phyloP scores from a whole-genome alignment of 2,113 vertebrate genomes.

The Gallinago jamesoni region DNA sequence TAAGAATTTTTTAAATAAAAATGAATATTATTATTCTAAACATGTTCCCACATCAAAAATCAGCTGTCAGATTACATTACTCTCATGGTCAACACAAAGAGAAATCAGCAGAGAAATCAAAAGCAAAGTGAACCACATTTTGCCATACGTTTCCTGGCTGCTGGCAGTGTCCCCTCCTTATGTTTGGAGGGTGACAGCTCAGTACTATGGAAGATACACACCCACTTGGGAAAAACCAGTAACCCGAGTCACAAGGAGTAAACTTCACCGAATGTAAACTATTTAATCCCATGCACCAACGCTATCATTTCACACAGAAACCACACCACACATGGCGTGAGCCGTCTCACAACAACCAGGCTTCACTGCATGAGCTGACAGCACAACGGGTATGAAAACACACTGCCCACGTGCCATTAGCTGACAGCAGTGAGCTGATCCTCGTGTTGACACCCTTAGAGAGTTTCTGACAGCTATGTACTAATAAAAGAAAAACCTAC shows the following conservation, averaged over 20 bases:
- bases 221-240: not conserved
- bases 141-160: not conserved
- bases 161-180: not conserved
- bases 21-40: not conserved
- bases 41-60: not conserved
- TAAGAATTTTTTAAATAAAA: not conserved
- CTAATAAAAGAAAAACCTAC: not conserved
- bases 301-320: fast-evolving
- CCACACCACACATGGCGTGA: not conserved
- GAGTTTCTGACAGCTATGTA: fast-evolving
- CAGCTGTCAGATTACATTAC: not conserved
- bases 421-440: not conserved
- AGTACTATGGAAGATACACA: not conserved
- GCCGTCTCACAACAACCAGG: fast-evolving
- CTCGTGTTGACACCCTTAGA: not conserved
- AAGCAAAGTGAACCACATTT: not conserved
- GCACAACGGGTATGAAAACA: fast-evolving
- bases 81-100: not conserved
- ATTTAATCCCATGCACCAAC: not conserved
- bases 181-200: not conserved
- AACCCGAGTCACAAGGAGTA: not conserved
- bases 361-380: not conserved
- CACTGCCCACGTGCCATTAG: not conserved
- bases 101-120: not conserved
- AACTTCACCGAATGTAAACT: not conserved